Evolutionary conservation across 2,113 vertebrate species (phyloP).

Genomic region (Oophaga pumilio): DNA sequence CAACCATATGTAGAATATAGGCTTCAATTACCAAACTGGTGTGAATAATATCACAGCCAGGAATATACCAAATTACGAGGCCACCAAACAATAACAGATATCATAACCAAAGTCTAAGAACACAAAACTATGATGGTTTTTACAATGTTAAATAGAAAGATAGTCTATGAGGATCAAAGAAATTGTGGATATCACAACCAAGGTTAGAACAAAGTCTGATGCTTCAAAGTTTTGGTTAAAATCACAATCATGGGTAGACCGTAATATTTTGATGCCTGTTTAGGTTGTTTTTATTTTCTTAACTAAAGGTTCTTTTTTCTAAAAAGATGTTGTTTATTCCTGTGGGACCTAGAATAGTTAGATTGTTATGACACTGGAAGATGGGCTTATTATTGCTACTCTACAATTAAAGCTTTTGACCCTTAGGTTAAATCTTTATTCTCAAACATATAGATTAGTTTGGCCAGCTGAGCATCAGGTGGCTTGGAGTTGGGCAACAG

Average conservation of each 20-base stretch:
- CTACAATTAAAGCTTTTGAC: neutral
- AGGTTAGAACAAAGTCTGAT: no score
- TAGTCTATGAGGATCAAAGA: no score
- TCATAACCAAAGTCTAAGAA: no score
- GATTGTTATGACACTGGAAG: conserved; percentile 16
- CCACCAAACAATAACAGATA: no score
- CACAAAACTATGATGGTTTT: no score
- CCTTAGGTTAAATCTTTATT: neutral
- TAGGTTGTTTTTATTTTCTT: neutral
- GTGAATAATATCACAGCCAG: neutral
- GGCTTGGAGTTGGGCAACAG: neutral
- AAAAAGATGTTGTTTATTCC: neutral
- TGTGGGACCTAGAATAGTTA: neutral
- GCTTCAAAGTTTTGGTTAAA: no score
- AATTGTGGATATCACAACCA: no score
- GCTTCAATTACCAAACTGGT: neutral
- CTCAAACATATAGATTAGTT: conserved; percentile 15
- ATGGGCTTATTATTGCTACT: conserved; percentile 1
- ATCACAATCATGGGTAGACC: neutral
- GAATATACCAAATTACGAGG: no score
- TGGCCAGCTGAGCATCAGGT: conserved; percentile 21
- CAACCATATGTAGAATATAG: neutral
- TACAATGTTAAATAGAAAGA: no score
- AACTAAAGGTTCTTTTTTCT: neutral
- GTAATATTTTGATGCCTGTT: neutral